Conservation (phyloP, 2,797 vertebrate species). For the Pteropus rufus region DNA sequence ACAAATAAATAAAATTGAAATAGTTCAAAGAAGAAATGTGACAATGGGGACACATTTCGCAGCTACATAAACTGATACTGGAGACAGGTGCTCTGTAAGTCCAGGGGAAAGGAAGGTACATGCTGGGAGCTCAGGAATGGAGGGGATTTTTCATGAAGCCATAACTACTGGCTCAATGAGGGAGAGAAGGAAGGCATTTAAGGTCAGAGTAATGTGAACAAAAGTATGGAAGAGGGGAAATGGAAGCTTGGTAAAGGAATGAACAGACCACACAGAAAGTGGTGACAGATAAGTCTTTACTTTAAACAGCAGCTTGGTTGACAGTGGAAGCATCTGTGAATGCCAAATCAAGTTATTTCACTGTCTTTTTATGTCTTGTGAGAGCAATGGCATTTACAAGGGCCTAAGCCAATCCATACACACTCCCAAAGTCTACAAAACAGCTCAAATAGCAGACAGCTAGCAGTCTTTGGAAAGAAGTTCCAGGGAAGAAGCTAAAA, state of each 20-base stretch:
- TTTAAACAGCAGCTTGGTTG: slow-evolving; percentile 48
- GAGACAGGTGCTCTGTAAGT: neutral
- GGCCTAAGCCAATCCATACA: neutral
- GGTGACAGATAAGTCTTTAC: slow-evolving; percentile 49
- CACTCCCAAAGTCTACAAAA: neutral
- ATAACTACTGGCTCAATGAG: neutral
- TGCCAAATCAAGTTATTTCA: slow-evolving; percentile 4
- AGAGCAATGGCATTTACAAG: slow-evolving; percentile 40
- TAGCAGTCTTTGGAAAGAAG: neutral
- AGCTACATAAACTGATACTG: neutral
- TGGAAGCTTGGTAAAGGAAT: slow-evolving; percentile 8
- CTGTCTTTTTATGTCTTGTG: slow-evolving; percentile 51
- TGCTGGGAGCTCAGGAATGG: neutral
- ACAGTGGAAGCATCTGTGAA: slow-evolving; percentile 50
- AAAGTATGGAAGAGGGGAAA: slow-evolving; percentile 1
- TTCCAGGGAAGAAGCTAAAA: neutral
- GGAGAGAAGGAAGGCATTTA: neutral
- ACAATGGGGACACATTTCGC: neutral
- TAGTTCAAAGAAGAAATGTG: neutral
- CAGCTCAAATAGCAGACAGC: neutral
- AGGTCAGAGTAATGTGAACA: slow-evolving; percentile 29
- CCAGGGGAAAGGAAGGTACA: neutral
- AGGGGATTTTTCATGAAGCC: neutral
- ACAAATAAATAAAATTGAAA: neutral
- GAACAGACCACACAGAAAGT: slow-evolving; percentile 46